These are phyloP conservation scores for Pogonocichla stellata DNA, from an alignment of 2,113 vertebrate genomes.

Conservation along the genomic window DNA sequence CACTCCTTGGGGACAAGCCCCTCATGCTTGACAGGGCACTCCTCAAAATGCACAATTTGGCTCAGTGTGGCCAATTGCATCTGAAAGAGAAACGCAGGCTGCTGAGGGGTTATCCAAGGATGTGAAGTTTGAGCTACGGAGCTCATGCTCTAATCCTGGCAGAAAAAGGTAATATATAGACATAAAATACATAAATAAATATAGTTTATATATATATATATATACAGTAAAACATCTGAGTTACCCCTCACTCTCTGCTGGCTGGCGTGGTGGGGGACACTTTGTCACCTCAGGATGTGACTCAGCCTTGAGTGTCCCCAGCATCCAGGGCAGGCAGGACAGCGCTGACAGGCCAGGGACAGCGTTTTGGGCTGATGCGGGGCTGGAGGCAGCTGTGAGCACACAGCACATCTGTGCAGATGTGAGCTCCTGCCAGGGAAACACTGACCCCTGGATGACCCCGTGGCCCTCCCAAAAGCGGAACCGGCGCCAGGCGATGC, in stretches of 20 bases:
- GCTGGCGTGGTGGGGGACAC: fast-evolving
- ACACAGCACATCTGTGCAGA: conserved; percentile 59
- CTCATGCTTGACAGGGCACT: fast-evolving
- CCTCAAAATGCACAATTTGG: background rate
- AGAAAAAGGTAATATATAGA: background rate
- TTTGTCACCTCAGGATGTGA: background rate
- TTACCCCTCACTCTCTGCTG: background rate
- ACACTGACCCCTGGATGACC: conserved; percentile 44
- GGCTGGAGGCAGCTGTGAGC: background rate
- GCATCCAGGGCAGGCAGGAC: background rate
- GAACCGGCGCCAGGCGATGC: fast-evolving
- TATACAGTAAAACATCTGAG: background rate
- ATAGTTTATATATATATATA: fast-evolving
- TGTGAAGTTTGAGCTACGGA: background rate
- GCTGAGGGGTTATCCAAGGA: background rate
- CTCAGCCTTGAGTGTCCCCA: background rate
- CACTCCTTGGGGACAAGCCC: background rate
- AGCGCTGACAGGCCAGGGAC: background rate
- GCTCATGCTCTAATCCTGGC: background rate
- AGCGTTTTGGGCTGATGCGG: background rate
- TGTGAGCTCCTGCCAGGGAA: conserved; percentile 60
- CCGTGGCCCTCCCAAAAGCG: background rate
- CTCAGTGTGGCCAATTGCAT: background rate
- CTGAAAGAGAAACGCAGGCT: background rate
- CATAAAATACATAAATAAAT: background rate